These are phyloP conservation scores for Irena cyanogastra DNA, from an alignment of 2,113 vertebrate species.

Conservation along the genomic window DNA sequence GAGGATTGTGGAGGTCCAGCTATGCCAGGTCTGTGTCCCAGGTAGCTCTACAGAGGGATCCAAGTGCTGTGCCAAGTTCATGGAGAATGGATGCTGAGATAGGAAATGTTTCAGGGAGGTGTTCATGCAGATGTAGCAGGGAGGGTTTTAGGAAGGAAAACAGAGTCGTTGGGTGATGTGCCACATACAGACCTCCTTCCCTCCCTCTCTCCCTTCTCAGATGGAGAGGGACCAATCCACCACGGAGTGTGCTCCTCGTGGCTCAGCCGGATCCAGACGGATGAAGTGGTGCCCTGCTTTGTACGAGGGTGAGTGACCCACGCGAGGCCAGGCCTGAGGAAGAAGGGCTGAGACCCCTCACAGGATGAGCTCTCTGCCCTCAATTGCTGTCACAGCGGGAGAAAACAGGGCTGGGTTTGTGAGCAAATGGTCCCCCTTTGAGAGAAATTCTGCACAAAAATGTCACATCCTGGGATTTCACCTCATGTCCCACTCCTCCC, in stretches of 20 bases:
- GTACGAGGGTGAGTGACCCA: constrained; percentile 84
- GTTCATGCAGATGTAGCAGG: background rate
- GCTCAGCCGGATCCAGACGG: constrained; percentile 89
- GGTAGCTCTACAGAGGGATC: background rate
- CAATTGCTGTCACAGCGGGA: rapidly evolving
- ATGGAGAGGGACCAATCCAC: constrained; percentile 88
- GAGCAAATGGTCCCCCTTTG: background rate
- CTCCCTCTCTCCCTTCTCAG: constrained; percentile 64
- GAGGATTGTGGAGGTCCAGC: background rate
- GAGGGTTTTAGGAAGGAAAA: background rate
- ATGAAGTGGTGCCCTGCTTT: constrained; percentile 92
- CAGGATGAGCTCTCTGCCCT: background rate
- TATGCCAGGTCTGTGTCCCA: background rate
- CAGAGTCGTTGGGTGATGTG: background rate
- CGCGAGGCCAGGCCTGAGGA: background rate
- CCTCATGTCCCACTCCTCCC: background rate
- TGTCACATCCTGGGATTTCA: background rate
- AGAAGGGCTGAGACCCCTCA: background rate
- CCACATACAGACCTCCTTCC: background rate
- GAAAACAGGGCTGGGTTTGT: background rate
- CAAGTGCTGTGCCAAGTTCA: background rate
- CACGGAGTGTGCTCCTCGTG: constrained; percentile 97
- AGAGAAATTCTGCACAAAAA: background rate
- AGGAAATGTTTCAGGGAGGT: background rate
- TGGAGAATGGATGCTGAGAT: background rate